These are phyloP conservation scores for Pogonocherus hispidulus DNA, from an alignment of 2,888 invertebrate genomes.

Conservation along the genomic window DNA sequence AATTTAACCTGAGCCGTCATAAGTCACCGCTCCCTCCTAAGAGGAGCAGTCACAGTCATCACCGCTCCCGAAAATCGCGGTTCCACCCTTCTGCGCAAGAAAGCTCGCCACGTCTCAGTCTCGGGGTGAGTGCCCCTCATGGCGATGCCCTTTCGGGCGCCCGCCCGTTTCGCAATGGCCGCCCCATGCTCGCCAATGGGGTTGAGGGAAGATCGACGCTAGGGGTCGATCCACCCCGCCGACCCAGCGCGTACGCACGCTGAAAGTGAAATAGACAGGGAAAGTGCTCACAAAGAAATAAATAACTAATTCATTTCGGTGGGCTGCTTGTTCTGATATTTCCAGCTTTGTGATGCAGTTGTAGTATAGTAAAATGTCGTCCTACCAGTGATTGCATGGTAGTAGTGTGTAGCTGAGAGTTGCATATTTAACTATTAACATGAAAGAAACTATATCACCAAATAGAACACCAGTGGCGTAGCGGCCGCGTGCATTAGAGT, in stretches of 20 bases:
- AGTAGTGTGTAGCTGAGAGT: background rate
- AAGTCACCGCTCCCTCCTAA: too few species aligned
- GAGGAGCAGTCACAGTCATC: background rate
- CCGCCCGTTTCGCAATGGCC: constrained; percentile 64
- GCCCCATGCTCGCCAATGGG: constrained; percentile 55
- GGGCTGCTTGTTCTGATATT: background rate
- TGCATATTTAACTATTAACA: background rate
- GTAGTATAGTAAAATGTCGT: background rate
- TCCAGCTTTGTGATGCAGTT: background rate
- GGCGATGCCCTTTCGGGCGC: constrained; percentile 44
- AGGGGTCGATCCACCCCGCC: constrained; percentile 40
- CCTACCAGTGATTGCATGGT: background rate
- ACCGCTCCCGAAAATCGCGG: background rate
- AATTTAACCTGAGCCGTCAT: too few species aligned
- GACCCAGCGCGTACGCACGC: constrained; percentile 50
- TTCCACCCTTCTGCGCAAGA: constrained; percentile 34
- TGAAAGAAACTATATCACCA: background rate
- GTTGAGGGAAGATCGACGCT: constrained; percentile 51
- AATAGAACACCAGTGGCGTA: background rate
- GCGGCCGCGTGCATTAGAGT: background rate
- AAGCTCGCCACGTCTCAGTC: constrained; percentile 42
- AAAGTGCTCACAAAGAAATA: constrained; percentile 50
- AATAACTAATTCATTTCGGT: constrained; percentile 23
- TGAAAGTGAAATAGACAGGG: constrained; percentile 63
- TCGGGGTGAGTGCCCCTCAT: constrained; percentile 55